Evolutionary conservation across 2,113 vertebrate genomes (phyloP).

Genomic region (Protomyctophum bolini): DNA sequence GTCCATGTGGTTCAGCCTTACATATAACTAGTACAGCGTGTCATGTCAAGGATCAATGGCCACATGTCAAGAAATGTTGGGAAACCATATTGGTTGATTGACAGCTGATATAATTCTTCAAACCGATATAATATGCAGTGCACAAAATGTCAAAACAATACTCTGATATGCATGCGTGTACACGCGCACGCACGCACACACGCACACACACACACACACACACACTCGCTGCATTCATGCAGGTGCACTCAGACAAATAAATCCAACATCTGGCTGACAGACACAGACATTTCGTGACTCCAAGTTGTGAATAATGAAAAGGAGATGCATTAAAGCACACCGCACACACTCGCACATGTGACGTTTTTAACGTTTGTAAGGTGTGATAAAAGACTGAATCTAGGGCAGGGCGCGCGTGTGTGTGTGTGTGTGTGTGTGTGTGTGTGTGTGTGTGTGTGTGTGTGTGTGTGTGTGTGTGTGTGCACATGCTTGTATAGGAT

Average conservation of each 20-base stretch:
- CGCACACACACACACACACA: slow-evolving; percentile 11
- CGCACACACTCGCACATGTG: slow-evolving; percentile 9
- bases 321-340: slow-evolving; percentile 29
- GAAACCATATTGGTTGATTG: neutral
- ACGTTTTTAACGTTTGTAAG: slow-evolving; percentile 12
- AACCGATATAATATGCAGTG: no score
- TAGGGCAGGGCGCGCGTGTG: slow-evolving; percentile 37
- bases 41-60: no score
- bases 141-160: no score
- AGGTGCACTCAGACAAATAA: slow-evolving; percentile 3
- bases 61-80: no score
- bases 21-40: no score
- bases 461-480: neutral
- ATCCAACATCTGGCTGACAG: slow-evolving; percentile 49
- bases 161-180: neutral
- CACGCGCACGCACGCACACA: neutral
- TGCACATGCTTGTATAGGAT: no score
- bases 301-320: slow-evolving; percentile 49
- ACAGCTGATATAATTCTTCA: neutral
- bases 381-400: slow-evolving; percentile 37
- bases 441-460: slow-evolving; percentile 26
- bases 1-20: no score
- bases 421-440: slow-evolving; percentile 23
- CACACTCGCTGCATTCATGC: slow-evolving; percentile 15
- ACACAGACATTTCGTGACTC: slow-evolving; percentile 12